Evolutionary conservation across 1,140 invertebrate species (phyloP).

Genomic region (Antheraea pernyi): DNA sequence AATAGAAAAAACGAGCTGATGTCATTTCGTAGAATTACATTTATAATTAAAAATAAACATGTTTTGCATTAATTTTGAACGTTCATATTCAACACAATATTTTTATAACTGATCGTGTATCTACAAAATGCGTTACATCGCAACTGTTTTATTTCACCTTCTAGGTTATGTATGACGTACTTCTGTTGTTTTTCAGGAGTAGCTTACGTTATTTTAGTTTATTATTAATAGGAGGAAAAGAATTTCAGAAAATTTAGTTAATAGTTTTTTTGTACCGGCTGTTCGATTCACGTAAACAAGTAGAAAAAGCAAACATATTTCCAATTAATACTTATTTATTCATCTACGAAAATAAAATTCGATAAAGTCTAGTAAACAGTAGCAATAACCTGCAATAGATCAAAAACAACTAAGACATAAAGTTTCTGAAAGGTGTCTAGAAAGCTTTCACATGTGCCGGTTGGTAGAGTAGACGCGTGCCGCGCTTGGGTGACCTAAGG

Average conservation of each 20-base stretch:
- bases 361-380: neutral
- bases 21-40: too few species aligned
- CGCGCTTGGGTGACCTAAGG: conserved; percentile 31
- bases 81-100: too few species aligned
- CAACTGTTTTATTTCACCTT: neutral
- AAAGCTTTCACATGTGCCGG: conserved; percentile 29
- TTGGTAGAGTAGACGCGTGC: conserved; percentile 41
- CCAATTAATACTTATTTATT: too few species aligned
- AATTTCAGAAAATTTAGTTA: neutral
- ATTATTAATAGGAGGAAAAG: neutral
- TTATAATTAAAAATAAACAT: too few species aligned
- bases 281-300: too few species aligned
- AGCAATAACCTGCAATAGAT: neutral
- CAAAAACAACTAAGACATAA: neutral
- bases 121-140: neutral
- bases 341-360: neutral
- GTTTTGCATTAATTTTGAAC: too few species aligned
- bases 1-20: neutral
- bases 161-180: neutral
- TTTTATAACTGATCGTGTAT: too few species aligned
- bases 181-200: neutral
- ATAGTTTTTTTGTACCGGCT: neutral
- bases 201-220: neutral
- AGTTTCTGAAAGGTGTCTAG: conserved; percentile 18
- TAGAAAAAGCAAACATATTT: too few species aligned